Evolutionary conservation across 2,797 vertebrate species (phyloP).

Genomic region (Pangasius larnaudii): DNA sequence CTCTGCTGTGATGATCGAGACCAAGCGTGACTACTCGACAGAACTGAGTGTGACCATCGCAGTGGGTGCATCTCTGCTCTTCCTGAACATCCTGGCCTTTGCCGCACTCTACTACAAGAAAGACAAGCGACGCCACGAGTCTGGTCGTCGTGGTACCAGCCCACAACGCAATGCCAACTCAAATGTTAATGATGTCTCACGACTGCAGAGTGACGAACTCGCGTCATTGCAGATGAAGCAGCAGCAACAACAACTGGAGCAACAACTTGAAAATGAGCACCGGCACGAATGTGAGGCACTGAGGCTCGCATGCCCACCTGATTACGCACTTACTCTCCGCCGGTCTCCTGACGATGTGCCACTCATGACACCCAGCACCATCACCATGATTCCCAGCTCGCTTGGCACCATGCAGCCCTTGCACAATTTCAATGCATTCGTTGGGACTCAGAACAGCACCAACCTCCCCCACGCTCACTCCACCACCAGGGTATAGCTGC

Average conservation of each 20-base stretch:
- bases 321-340: conserved; percentile 92
- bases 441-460: conserved; percentile 92
- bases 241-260: conserved; percentile 74
- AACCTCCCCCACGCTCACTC: conserved; percentile 95
- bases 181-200: conserved; percentile 85
- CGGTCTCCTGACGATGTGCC: conserved; percentile 92
- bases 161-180: conserved; percentile 82
- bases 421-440: conserved; percentile 95
- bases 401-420: conserved; percentile 90
- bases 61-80: conserved; percentile 89
- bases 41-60: conserved; percentile 94
- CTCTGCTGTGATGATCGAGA: conserved; percentile 89
- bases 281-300: conserved; percentile 88
- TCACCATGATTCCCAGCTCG: conserved; percentile 95
- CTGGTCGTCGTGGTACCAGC: conserved; percentile 84
- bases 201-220: conserved; percentile 90
- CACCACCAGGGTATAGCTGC: conserved; percentile 94
- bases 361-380: conserved; percentile 93
- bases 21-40: conserved; percentile 91
- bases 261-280: conserved; percentile 75
- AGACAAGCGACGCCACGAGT: conserved; percentile 91
- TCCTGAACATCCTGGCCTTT: conserved; percentile 94
- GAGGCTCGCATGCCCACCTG: conserved; percentile 88
- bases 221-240: conserved; percentile 96
- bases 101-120: conserved; percentile 96